Conservation (phyloP, 2,113 vertebrate genomes). For the Australoheros scitulus region DNA sequence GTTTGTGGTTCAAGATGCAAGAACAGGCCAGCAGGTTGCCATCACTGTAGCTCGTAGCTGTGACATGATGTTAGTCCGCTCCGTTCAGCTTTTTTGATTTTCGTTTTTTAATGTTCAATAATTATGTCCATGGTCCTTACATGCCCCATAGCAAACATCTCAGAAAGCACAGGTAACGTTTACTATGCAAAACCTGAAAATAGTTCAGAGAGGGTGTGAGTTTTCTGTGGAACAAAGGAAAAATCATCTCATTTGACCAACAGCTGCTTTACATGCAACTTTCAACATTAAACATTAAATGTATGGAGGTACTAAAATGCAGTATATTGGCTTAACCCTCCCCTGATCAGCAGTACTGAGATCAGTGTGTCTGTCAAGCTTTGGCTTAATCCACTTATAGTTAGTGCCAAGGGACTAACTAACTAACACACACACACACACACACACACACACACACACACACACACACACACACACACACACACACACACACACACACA, state of each 20-base stretch:
- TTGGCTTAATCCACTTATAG: not conserved
- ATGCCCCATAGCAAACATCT: constrained; percentile 95
- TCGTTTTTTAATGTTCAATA: constrained; percentile 80
- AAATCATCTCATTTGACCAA: constrained; percentile 42
- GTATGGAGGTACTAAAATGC: constrained; percentile 54
- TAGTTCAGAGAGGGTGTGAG: constrained; percentile 95
- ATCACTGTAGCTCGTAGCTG: constrained; percentile 84
- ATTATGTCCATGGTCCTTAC: constrained; percentile 93
- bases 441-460: no score
- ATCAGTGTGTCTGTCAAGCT: not conserved
- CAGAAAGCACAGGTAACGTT: constrained; percentile 94
- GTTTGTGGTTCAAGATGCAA: constrained; percentile 87
- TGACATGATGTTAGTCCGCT: constrained; percentile 90
- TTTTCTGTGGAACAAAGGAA: constrained; percentile 74
- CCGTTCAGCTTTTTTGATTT: constrained; percentile 73
- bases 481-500: constrained; percentile 11
- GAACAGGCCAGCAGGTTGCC: constrained; percentile 85
- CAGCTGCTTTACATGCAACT: constrained; percentile 65
- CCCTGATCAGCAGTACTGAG: not conserved
- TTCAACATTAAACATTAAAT: constrained; percentile 47
- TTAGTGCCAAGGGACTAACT: not conserved
- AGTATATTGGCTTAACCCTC: not conserved
- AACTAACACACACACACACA: no score
- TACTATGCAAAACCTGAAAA: constrained; percentile 99
- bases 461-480: not conserved